A percentile compares a stretch with the other conserved stretches of the same genome.
Conservation (phyloP, 1,140 invertebrate genomes). For the Dendroctonus ponderosae region DNA sequence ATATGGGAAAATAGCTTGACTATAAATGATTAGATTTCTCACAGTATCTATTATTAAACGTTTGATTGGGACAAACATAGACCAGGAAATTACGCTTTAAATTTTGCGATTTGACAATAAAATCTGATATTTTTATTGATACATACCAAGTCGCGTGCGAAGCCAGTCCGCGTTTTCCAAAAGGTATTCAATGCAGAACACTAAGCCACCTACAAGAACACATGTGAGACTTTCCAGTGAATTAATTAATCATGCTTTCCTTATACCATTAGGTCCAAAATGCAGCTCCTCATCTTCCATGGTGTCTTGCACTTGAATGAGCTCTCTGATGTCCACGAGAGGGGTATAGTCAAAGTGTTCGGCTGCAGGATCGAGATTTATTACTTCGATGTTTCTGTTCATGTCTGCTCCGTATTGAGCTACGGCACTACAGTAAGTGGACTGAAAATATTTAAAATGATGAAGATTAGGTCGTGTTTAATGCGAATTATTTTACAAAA, state of each 20-base stretch:
- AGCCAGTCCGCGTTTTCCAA: slow-evolving; percentile 91
- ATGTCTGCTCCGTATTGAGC: slow-evolving; percentile 77
- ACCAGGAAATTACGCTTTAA: too few species aligned
- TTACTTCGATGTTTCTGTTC: slow-evolving; percentile 76
- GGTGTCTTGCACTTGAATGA: slow-evolving; percentile 93
- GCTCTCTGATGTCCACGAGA: slow-evolving; percentile 84
- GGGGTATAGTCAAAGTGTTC: slow-evolving; percentile 93
- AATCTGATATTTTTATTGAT: not conserved
- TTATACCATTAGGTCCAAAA: slow-evolving; percentile 90
- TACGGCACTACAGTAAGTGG: slow-evolving; percentile 92
- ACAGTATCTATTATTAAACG: too few species aligned
- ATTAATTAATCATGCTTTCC: not conserved
- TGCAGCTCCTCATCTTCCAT: slow-evolving; percentile 95
- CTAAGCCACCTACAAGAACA: slow-evolving; percentile 62
- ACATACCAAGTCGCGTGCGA: slow-evolving; percentile 67
- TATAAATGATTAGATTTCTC: too few species aligned
- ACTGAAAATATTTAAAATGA: slow-evolving; percentile 56
- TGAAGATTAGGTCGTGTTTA: not conserved
- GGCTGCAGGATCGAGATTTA: slow-evolving; percentile 97
- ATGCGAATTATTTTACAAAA: not conserved
- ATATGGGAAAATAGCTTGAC: too few species aligned
- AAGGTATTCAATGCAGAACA: slow-evolving; percentile 96
- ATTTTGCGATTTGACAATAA: not conserved
- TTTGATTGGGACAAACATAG: too few species aligned
- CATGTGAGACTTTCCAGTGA: not conserved